Conservation (phyloP, 2,113 vertebrate species). For the Ciconia maguari region DNA sequence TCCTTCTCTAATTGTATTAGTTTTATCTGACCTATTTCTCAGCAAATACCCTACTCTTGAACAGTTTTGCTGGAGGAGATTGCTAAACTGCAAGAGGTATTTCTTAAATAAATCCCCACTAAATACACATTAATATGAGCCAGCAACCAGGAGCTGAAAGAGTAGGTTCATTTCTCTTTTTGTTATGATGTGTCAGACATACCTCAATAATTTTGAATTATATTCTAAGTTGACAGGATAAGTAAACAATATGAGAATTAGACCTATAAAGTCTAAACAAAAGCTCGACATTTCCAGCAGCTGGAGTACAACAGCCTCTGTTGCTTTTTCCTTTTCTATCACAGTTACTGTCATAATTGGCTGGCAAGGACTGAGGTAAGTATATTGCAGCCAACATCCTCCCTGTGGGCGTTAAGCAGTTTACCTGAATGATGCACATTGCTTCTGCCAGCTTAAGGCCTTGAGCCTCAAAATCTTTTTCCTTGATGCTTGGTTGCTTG, state of each 20-base stretch:
- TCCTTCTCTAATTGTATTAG: neutral
- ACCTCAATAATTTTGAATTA: neutral
- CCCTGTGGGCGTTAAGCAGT: neutral
- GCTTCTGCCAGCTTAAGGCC: neutral
- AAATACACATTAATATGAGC: neutral
- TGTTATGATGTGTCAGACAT: neutral
- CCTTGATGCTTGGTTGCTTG: neutral
- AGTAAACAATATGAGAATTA: neutral
- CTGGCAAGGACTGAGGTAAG: neutral
- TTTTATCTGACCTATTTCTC: conserved; percentile 19
- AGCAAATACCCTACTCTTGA: neutral
- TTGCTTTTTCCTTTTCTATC: neutral
- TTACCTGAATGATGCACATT: conserved; percentile 17
- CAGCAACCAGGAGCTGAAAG: neutral
- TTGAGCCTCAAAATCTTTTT: neutral
- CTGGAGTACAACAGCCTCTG: neutral
- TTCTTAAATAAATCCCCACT: neutral
- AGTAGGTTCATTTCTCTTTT: neutral
- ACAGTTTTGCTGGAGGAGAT: neutral
- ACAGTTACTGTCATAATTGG: neutral
- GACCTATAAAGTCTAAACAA: neutral
- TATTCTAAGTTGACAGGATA: neutral
- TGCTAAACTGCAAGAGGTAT: neutral
- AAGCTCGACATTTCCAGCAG: neutral
- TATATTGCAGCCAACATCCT: conserved; percentile 3